Conservation (phyloP, 2,113 vertebrate species). For the Dascyllus trimaculatus region DNA sequence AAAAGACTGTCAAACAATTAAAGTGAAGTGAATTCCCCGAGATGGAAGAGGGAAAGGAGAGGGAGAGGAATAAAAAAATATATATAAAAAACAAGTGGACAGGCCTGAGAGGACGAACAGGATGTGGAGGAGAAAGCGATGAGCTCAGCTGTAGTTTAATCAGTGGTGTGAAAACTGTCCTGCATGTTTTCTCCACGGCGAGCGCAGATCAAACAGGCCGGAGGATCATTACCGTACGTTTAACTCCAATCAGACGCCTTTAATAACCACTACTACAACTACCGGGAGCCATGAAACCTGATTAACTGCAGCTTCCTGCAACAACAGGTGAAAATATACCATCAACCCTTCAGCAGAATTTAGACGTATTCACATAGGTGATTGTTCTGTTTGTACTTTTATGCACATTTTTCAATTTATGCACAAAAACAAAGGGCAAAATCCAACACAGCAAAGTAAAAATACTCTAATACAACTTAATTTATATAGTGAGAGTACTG, state of each 20-base stretch:
- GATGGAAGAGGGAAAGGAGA: slow-evolving; percentile 60
- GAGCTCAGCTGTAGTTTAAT: slow-evolving; percentile 47
- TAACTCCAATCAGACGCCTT: slow-evolving; percentile 39
- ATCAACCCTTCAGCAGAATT: too few relatives aligned
- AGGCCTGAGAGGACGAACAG: slow-evolving; percentile 23
- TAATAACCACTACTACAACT: not conserved
- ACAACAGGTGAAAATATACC: slow-evolving; percentile 17
- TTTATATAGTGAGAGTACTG: too few relatives aligned
- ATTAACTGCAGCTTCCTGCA: not conserved
- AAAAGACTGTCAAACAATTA: slow-evolving; percentile 90
- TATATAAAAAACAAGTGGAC: slow-evolving; percentile 39
- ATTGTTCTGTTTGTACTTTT: too few relatives aligned
- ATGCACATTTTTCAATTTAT: too few relatives aligned
- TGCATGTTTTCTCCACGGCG: not conserved
- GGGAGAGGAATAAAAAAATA: not conserved
- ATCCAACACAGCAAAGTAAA: too few relatives aligned
- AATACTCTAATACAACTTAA: too few relatives aligned
- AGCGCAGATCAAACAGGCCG: slow-evolving; percentile 43
- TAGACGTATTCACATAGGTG: too few relatives aligned
- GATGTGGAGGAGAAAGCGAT: slow-evolving; percentile 59
- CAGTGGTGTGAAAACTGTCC: slow-evolving; percentile 40
- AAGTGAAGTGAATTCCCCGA: slow-evolving; percentile 89
- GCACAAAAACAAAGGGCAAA: too few relatives aligned
- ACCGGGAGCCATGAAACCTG: not conserved
- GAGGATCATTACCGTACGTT: slow-evolving; percentile 38